Evolutionary conservation across 2,797 vertebrate genomes (phyloP), one percentile per base, ranked within the genome.

Genomic region (Poecile montanus): DNA sequence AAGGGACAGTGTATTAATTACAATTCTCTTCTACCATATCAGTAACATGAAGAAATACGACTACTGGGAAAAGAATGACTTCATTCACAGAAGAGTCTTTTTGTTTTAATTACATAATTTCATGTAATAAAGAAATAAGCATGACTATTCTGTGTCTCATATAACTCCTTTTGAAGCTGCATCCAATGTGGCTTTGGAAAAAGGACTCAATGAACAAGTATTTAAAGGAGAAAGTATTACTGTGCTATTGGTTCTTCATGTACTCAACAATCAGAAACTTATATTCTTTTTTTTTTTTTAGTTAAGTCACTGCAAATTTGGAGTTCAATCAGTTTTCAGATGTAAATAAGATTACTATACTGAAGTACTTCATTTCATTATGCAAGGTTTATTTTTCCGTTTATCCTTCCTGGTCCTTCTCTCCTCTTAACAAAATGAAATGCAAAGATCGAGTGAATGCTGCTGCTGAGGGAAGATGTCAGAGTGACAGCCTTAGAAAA

Each of bases 1-100:
- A 91, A 80, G 65, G 86, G 95, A 74, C 53, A 89, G 68, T 82
- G 79, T 88, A 96, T 96, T 97, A 97, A 97, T 98, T 97, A 94
- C 71, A 74, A 42, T 38, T 93, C 65, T 88, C 86, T 95, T 93
- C 95, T 71, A 87, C 34, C 44, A 83, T 80, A 54, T 92, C 90
- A 85, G 60, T 91, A 97, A 93, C 56, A 83, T 23, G 53, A 90
- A 95, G 89, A 96, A 96, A 95, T 94, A 77, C 88, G 48, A 87
- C 84, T 96, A 45, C 58, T 84, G 74, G 90, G 93, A 88, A 80
- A 83, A 25, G 25, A 92, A 89, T 91, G 30, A 84, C 40, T 94
- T 91, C 40, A 74, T 95, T 95, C 81, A 84, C 80, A 97, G 85
- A 80, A 63, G 47, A 91, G 76, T 83, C 73, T 93, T 79, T 86